Evolutionary conservation across 2,888 invertebrate species (phyloP).

Genomic region (Pseudanteris insignis): DNA sequence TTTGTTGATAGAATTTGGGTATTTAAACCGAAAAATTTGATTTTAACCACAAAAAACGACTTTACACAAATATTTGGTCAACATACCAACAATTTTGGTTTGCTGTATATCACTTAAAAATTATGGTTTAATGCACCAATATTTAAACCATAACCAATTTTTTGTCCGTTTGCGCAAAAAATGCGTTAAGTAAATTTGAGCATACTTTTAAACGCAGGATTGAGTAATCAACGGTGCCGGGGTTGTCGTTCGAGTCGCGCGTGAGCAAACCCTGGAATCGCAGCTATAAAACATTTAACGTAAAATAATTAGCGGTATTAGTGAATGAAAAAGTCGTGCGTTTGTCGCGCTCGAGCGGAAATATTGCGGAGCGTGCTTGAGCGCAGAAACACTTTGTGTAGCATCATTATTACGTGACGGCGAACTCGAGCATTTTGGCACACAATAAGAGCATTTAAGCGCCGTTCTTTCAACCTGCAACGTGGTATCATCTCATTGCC

Average conservation of each 20-base stretch:
- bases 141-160: too few relatives aligned
- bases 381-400: constrained; percentile 27
- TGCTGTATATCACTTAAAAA: too few relatives aligned
- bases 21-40: too few relatives aligned
- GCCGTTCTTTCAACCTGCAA: constrained; percentile 27
- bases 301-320: constrained; percentile 11
- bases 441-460: constrained; percentile 31
- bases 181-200: too few relatives aligned
- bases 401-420: constrained; percentile 29
- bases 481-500: constrained; percentile 34
- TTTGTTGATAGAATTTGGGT: too few relatives aligned
- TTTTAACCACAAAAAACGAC: too few relatives aligned
- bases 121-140: too few relatives aligned
- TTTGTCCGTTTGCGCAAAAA: too few relatives aligned
- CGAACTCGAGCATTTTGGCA: constrained; percentile 25
- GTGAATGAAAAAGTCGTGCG: constrained; percentile 3
- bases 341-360: constrained; percentile 10
- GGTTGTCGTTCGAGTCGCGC: not conserved
- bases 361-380: constrained; percentile 10
- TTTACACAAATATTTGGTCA: too few relatives aligned
- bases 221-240: not conserved
- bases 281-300: not conserved
- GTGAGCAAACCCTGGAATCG: not conserved
- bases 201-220: too few relatives aligned
- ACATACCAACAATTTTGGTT: too few relatives aligned